These are phyloP conservation scores for Urosaurus nigricauda DNA, from an alignment of 2,797 vertebrate genomes.

Conservation along the genomic window DNA sequence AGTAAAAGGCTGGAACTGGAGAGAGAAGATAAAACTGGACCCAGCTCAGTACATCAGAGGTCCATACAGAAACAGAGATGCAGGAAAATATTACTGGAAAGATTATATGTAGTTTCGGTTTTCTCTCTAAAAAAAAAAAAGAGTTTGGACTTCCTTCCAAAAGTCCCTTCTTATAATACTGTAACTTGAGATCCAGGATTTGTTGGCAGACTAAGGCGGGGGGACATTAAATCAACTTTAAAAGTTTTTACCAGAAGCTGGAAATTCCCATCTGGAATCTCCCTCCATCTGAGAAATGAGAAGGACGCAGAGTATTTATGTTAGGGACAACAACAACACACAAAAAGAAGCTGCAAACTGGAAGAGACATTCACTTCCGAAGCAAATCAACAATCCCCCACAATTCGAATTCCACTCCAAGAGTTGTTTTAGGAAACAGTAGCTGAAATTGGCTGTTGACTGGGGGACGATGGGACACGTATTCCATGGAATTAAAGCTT, in stretches of 20 bases:
- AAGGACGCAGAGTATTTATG: too few species aligned
- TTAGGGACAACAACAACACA: neutral
- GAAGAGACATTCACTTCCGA: neutral
- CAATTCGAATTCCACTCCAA: neutral
- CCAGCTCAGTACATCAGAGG: neutral
- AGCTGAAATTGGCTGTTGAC: neutral
- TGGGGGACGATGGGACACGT: too few species aligned
- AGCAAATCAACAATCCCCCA: neutral
- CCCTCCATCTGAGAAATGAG: neutral
- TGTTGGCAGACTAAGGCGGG: neutral
- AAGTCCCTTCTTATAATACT: neutral
- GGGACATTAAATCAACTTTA: too few species aligned
- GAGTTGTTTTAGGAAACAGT: neutral
- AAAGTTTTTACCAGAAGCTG: neutral
- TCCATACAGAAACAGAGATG: neutral
- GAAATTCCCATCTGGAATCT: neutral
- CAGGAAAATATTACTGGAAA: neutral
- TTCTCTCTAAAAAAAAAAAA: neutral
- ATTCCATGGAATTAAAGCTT: too few species aligned
- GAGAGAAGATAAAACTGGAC: too few species aligned
- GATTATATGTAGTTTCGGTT: neutral
- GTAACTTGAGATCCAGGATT: neutral
- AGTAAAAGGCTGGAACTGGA: neutral
- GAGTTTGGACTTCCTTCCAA: neutral
- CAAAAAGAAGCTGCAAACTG: neutral